Conservation (phyloP, 2,888 invertebrate species). For the Catonia carolina region DNA sequence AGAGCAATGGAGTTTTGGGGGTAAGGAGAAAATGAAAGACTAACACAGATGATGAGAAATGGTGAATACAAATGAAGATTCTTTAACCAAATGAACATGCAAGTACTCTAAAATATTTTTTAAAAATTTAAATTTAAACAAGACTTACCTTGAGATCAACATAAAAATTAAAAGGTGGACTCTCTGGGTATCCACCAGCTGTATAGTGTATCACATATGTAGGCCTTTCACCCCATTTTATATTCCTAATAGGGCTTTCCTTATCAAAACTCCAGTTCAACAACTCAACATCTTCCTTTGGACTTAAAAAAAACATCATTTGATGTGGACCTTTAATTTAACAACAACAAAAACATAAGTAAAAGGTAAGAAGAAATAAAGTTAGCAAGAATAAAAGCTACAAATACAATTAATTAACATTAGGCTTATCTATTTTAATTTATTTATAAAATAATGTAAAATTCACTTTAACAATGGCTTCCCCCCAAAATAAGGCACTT, state of each 20-base stretch:
- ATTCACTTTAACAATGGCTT: no score
- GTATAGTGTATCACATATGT: slow-evolving; percentile 27
- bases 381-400: not conserved
- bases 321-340: slow-evolving; percentile 25
- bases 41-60: no score
- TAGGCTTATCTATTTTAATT: no score
- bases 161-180: slow-evolving; percentile 20
- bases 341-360: not conserved
- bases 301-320: slow-evolving; percentile 25
- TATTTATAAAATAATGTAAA: no score
- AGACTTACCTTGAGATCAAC: slow-evolving; percentile 23
- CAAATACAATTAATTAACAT: not conserved
- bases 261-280: slow-evolving; percentile 25
- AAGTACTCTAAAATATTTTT: no score
- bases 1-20: no score
- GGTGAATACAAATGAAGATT: no score
- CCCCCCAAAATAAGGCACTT: no score
- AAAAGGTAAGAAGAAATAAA: not conserved
- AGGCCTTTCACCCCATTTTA: slow-evolving; percentile 23
- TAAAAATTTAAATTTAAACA: no score
- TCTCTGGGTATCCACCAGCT: slow-evolving; percentile 8
- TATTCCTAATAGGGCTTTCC: not conserved
- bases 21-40: no score
- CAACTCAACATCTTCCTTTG: slow-evolving; percentile 21
- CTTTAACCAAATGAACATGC: no score